Evolutionary conservation across 2,797 vertebrate species (phyloP).

Genomic region (Pteronotus mesoamericanus): DNA sequence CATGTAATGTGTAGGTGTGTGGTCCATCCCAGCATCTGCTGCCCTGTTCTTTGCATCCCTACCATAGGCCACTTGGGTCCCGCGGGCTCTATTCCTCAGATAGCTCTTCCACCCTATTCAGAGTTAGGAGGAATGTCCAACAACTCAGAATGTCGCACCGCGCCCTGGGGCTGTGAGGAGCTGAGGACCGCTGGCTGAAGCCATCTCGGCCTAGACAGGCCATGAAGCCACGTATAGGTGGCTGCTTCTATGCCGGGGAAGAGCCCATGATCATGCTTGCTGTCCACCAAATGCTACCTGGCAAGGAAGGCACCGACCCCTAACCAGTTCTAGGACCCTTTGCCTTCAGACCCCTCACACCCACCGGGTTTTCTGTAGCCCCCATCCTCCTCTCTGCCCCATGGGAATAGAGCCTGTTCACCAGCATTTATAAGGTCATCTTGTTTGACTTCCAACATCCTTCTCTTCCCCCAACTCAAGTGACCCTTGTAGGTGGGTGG

Average conservation of each 20-base stretch:
- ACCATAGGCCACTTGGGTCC: background rate
- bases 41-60: background rate
- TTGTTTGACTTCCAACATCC: background rate
- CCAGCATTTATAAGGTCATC: background rate
- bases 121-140: background rate
- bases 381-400: background rate
- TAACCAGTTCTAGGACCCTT: too few relatives aligned
- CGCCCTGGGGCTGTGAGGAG: too few relatives aligned
- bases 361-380: background rate
- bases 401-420: background rate
- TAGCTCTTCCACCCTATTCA: background rate
- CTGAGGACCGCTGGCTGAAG: background rate
- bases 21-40: background rate
- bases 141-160: rapidly evolving
- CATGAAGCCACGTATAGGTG: background rate
- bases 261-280: background rate
- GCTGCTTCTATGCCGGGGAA: background rate
- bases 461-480: background rate
- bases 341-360: background rate
- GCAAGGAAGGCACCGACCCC: background rate
- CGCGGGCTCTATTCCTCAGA: background rate
- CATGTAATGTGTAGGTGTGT: background rate
- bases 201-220: background rate
- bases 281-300: rapidly evolving
- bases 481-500: background rate